Evolutionary conservation across 1,140 invertebrate species (phyloP), one percentile per base, ranked within the genome.

Genomic region (Coelopa frigida): DNA sequence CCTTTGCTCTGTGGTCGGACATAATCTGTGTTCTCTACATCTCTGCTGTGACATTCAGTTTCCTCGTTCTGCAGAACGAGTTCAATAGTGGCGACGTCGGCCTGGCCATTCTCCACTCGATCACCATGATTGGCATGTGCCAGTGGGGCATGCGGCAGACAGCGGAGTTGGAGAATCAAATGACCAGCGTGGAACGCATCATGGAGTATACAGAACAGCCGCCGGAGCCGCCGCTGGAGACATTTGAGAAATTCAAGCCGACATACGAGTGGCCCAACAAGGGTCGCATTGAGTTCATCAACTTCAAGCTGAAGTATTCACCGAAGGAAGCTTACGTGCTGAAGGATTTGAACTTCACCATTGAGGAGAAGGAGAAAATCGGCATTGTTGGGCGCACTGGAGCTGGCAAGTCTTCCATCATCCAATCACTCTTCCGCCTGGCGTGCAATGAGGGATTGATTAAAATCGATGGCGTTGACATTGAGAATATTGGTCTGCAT

Each of bases 401-500:
- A 1, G 90, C 92, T 27, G 93, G 93, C 12, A 96, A 96, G 68
- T 90, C 88, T 0, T 94, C 91, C 0, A 70, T 95, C 4, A 87
- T 93, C 43, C 73, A 83, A 21, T 83, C 87, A 1, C 62, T 94
- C 1, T 94, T 94, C 58, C 75, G 89, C 40, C 57, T 94, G 45
- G 76, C 77, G 2, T 78, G 81, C 56, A 74, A 81, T 27, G 74
- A 77, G 24, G 83, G 82, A 2, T 54, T 62, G 21, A 76, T 82
- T 32, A 54, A 63, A 4, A 81, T 89, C 44, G 78, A 82, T 50
- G 73, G 70, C 7, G 49, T 80, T 0, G 74, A 81, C 32, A 82
- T 77, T 38, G 68, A 67, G 2, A 70, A 73, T 27, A 72, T 80
- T 49, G 73, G 78, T 11, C 57, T 83, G 7, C 75, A 81, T 44